Base-by-base conservation (phyloP, 2,797 vertebrate genomes). In the Manis javanica region DNA sequence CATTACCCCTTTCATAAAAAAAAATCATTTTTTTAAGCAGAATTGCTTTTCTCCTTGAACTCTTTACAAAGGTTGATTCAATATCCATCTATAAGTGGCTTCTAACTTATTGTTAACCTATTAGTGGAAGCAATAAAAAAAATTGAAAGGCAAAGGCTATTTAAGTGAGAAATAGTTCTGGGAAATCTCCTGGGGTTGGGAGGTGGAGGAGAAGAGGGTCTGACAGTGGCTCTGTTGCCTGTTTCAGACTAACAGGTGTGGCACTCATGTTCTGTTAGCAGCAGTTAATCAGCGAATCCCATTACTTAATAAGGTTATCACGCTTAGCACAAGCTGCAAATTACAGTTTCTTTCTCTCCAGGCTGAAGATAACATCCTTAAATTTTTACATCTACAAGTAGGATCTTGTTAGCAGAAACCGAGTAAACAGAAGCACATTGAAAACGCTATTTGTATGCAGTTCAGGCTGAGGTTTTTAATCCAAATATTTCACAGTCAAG, bases 271-370 rank as follows among this genome's bases (percentile, higher is more conserved):
- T 98, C 98, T 98, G 97, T 98, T 98, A 98, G 98, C 98, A 97
- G 98, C 97, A 98, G 97, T 98, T 98, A 97, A 98, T 98, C 98
- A 98, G 97, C 12, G 96, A 98, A 98, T 98, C 97, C 98, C 97
- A 97, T 97, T 98, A 98, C 97, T 98, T 98, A 98, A 98, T 98
- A 98, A 98, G 98, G 98, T 98, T 97, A 98, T 98, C 97, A 97
- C 97, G 98, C 98, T 98, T 98, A 97, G 96, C 94, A 98, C 97
- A 98, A 98, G 97, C 97, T 0, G 0, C 97, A 98, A 98, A 98
- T 98, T 98, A 96, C 96, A 97, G 55, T 97, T 98, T 98, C 91
- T 97, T 97, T 97, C 97, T 98, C 97, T 98, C 88, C 12, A 75
- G 69, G 92, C 95, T 89, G 95, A 97, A 98, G 95, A 98, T 90